Evolutionary conservation across 1,140 invertebrate genomes (phyloP).

Genomic region (Drosophila baimaii): DNA sequence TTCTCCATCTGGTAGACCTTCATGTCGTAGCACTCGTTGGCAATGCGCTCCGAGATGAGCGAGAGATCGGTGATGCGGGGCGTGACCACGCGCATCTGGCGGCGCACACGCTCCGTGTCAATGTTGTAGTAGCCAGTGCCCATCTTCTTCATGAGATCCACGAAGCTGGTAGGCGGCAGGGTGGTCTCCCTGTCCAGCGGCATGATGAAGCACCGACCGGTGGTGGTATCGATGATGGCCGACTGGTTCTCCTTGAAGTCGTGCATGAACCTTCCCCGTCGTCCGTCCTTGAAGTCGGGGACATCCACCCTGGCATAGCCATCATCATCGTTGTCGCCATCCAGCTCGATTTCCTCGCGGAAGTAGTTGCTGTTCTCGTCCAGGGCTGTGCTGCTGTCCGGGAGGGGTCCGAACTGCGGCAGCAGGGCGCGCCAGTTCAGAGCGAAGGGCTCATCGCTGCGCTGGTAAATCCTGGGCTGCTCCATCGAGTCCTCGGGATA

Average conservation of each 20-base stretch:
- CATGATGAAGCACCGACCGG: constrained; percentile 93
- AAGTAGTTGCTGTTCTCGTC: constrained; percentile 86
- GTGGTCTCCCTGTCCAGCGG: constrained; percentile 91
- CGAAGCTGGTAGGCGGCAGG: constrained; percentile 90
- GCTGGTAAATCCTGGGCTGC: constrained; percentile 76
- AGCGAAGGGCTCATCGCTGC: constrained; percentile 68
- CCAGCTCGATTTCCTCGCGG: constrained; percentile 91
- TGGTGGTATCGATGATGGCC: constrained; percentile 92
- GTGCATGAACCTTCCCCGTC: constrained; percentile 93
- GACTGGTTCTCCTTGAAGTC: constrained; percentile 93
- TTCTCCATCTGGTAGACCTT: constrained; percentile 91
- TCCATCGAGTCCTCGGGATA: constrained; percentile 85
- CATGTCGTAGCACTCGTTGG: constrained; percentile 88
- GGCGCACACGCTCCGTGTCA: constrained; percentile 90
- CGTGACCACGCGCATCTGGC: constrained; percentile 90
- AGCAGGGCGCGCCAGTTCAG: constrained; percentile 73
- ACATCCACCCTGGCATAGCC: constrained; percentile 91
- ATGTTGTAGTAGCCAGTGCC: constrained; percentile 93
- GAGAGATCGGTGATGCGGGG: constrained; percentile 89
- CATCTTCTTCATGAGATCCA: constrained; percentile 93
- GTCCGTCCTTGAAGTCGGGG: constrained; percentile 91
- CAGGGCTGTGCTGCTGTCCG: constrained; percentile 13
- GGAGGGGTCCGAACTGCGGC: constrained; percentile 41
- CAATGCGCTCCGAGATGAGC: constrained; percentile 89
- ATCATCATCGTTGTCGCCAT: constrained; percentile 86